A percentile compares a stretch with the other conserved stretches of the same genome.
These are phyloP conservation scores for Drosophila fungiperda DNA, from an alignment of 2,888 invertebrate genomes.

Conservation along the genomic window DNA sequence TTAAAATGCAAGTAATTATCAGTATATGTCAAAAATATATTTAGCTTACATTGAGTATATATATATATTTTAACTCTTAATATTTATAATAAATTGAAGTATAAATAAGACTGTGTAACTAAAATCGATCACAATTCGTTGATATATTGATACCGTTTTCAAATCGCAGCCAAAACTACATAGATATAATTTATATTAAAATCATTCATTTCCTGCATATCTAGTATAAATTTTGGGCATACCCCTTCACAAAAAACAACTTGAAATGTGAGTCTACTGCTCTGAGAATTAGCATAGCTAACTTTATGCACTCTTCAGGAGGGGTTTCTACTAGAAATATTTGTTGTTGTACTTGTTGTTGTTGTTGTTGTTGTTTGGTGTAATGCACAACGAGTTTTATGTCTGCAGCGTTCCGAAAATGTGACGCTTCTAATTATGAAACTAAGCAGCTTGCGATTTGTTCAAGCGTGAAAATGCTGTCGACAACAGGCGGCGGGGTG, in stretches of 20 bases:
- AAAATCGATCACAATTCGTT: background rate
- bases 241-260: background rate
- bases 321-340: slow-evolving; percentile 29
- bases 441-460: slow-evolving; percentile 82
- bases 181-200: background rate
- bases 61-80: background rate
- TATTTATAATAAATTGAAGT: no score
- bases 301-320: slow-evolving; percentile 40
- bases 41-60: background rate
- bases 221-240: no score
- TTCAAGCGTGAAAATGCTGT: slow-evolving; percentile 81
- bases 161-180: background rate
- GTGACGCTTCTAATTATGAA: slow-evolving; percentile 81
- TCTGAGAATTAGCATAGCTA: slow-evolving; percentile 29
- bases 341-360: slow-evolving; percentile 26
- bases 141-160: background rate
- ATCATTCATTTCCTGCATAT: background rate
- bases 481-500: slow-evolving; percentile 63
- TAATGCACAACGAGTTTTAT: slow-evolving; percentile 73
- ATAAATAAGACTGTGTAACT: background rate
- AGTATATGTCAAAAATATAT: background rate
- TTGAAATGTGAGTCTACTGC: slow-evolving; percentile 23
- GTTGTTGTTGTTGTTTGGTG: slow-evolving; percentile 51
- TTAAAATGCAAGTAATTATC: background rate
- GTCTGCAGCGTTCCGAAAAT: slow-evolving; percentile 69